Conservation (phyloP, 2,797 vertebrate genomes). For the Hipposideros larvatus region DNA sequence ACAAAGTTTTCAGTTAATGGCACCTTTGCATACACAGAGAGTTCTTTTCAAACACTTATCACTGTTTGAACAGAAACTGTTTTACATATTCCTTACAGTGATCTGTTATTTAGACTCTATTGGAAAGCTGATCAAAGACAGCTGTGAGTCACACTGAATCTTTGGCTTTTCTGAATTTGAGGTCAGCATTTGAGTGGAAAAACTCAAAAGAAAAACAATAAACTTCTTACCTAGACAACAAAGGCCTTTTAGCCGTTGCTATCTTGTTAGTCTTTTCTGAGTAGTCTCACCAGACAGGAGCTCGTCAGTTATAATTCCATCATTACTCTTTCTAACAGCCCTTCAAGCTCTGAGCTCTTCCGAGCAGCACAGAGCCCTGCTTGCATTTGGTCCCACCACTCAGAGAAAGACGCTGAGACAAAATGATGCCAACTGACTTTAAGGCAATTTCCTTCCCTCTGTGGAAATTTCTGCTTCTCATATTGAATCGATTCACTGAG, state of each 20-base stretch:
- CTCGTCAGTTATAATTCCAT: slow-evolving; percentile 63
- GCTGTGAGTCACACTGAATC: not conserved
- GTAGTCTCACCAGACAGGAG: slow-evolving; percentile 72
- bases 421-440: slow-evolving; percentile 56
- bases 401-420: slow-evolving; percentile 58
- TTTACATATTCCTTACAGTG: slow-evolving; percentile 66
- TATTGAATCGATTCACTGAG: slow-evolving; percentile 77
- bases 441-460: slow-evolving; percentile 80
- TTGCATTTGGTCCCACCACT: not conserved
- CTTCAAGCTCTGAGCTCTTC: slow-evolving; percentile 61
- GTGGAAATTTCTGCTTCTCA: slow-evolving; percentile 75
- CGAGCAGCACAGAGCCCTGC: not conserved
- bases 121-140: slow-evolving; percentile 67
- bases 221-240: slow-evolving; percentile 77
- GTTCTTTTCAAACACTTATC: slow-evolving; percentile 40
- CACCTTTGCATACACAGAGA: slow-evolving; percentile 21
- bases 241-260: slow-evolving; percentile 68
- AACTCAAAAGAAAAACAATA: slow-evolving; percentile 20
- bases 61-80: slow-evolving; percentile 56
- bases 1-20: slow-evolving; percentile 52
- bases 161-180: slow-evolving; percentile 76
- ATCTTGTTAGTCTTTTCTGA: slow-evolving; percentile 79
- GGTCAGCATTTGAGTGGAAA: slow-evolving; percentile 71
- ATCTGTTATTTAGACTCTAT: slow-evolving; percentile 29
- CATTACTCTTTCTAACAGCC: slow-evolving; percentile 65